Evolutionary conservation across 2,113 vertebrate genomes (phyloP).

Genomic region (Rhabdomys dilectus): DNA sequence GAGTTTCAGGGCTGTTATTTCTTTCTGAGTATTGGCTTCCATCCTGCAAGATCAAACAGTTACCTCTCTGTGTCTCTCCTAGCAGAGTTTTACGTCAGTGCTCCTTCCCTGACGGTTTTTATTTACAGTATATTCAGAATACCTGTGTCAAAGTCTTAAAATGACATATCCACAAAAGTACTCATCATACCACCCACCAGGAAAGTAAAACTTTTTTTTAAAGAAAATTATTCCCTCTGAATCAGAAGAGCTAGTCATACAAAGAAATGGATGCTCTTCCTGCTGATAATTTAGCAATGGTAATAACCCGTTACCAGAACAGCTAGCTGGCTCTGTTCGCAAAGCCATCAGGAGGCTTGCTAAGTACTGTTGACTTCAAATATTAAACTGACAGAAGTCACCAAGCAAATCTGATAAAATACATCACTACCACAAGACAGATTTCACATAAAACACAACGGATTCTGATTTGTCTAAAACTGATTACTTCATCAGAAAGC

Average conservation of each 20-base stretch:
- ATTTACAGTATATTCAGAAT: constrained; percentile 43
- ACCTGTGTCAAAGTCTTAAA: not conserved
- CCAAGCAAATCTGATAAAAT: not conserved
- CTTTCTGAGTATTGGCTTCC: constrained; percentile 97
- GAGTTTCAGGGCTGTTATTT: constrained; percentile 97
- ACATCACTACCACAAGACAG: not conserved
- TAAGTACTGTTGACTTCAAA: constrained; percentile 39
- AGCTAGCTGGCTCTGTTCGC: constrained; percentile 11
- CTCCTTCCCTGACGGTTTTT: constrained; percentile 13
- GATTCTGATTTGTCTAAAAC: not conserved
- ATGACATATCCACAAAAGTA: not conserved
- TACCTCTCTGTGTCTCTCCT: constrained; percentile 66
- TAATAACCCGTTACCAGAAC: constrained; percentile 29
- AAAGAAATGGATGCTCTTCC: not conserved
- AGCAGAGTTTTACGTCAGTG: not conserved
- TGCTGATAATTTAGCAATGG: constrained; percentile 16
- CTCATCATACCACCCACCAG: constrained; percentile 46
- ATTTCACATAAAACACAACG: not conserved
- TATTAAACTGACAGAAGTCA: not conserved
- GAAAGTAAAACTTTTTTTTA: not conserved
- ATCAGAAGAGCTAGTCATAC: constrained; percentile 37
- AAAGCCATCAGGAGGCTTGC: not conserved
- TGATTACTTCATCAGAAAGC: constrained; percentile 5
- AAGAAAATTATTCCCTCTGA: constrained; percentile 49
- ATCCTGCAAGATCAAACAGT: constrained; percentile 89